These are phyloP conservation scores for Drosophila pseudotalamancana DNA, from an alignment of 2,888 invertebrate genomes.

Conservation along the genomic window DNA sequence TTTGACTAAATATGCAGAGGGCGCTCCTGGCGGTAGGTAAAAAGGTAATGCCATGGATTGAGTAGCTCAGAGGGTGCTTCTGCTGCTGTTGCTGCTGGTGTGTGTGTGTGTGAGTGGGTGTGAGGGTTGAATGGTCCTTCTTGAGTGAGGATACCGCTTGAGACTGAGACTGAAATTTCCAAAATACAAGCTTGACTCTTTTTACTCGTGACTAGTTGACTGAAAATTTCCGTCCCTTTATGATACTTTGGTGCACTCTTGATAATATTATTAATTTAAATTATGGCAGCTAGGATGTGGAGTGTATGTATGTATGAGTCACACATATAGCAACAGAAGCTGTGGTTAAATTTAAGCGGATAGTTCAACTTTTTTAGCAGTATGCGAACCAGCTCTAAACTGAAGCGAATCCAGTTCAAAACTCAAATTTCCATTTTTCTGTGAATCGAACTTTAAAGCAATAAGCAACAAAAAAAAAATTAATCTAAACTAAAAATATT, in stretches of 20 bases:
- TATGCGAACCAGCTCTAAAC: background rate
- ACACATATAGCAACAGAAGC: background rate
- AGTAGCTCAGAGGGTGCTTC: conserved; percentile 3
- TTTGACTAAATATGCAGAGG: conserved; percentile 79
- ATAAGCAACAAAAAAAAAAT: background rate
- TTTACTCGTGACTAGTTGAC: conserved; percentile 10
- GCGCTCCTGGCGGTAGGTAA: conserved; percentile 42
- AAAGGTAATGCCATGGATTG: conserved; percentile 61
- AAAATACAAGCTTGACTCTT: conserved; percentile 14
- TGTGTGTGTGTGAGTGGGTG: background rate
- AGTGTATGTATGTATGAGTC: conserved; percentile 10
- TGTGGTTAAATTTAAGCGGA: background rate
- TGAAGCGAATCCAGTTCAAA: no score
- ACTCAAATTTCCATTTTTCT: background rate
- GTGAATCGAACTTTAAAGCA: background rate
- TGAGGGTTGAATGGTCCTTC: conserved; percentile 20
- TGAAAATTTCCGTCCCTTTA: conserved; percentile 69
- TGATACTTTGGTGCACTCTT: conserved; percentile 76
- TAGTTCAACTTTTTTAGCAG: background rate
- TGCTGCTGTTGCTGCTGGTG: background rate
- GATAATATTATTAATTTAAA: conserved; percentile 75
- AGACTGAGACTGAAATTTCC: conserved; percentile 22
- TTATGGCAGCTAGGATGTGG: conserved; percentile 36
- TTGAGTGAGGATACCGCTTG: background rate
- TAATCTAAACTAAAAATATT: no score